A percentile compares a stretch with the other conserved stretches of the same genome.
phyloP scores from a whole-genome alignment of 2,797 vertebrate genomes.

The Sebastes cheni region DNA sequence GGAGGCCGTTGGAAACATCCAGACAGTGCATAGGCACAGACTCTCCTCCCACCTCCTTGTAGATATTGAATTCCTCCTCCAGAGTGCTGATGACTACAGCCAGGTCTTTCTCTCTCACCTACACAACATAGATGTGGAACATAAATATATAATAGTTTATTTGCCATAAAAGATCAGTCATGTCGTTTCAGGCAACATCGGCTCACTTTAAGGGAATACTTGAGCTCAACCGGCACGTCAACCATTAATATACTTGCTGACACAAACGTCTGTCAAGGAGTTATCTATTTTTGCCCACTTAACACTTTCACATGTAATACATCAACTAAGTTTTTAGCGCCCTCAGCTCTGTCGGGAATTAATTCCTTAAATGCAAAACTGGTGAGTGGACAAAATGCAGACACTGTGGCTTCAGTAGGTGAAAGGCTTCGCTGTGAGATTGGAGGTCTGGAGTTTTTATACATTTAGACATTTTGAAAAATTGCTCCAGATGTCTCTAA shows the following conservation, averaged over 20 bases:
- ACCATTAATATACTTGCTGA: conserved; percentile 54
- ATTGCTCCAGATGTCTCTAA: background rate
- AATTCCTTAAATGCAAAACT: conserved; percentile 13
- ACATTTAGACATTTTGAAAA: background rate
- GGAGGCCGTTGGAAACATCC: conserved; percentile 84
- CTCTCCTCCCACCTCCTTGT: conserved; percentile 90
- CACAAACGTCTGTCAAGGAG: conserved; percentile 21
- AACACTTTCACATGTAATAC: conserved; percentile 52
- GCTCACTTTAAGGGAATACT: background rate
- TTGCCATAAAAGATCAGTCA: background rate
- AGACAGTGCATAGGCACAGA: conserved; percentile 81
- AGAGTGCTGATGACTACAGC: conserved; percentile 90
- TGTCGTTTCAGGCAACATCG: background rate
- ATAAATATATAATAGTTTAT: background rate
- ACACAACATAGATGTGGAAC: background rate
- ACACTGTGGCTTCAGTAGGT: conserved; percentile 72
- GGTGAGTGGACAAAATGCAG: conserved; percentile 16
- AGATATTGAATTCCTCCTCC: conserved; percentile 92
- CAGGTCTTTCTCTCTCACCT: conserved; percentile 95
- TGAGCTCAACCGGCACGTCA: background rate
- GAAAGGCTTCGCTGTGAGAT: conserved; percentile 72
- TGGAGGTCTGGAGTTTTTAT: background rate
- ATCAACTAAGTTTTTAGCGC: conserved; percentile 44
- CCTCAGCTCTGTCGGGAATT: conserved; percentile 13
- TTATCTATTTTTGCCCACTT: conserved; percentile 45